Percentiles rank a stretch among this genome's conserved stretches.
phyloP scores from a whole-genome alignment of 2,113 vertebrate genomes.

The Turnix velox region DNA sequence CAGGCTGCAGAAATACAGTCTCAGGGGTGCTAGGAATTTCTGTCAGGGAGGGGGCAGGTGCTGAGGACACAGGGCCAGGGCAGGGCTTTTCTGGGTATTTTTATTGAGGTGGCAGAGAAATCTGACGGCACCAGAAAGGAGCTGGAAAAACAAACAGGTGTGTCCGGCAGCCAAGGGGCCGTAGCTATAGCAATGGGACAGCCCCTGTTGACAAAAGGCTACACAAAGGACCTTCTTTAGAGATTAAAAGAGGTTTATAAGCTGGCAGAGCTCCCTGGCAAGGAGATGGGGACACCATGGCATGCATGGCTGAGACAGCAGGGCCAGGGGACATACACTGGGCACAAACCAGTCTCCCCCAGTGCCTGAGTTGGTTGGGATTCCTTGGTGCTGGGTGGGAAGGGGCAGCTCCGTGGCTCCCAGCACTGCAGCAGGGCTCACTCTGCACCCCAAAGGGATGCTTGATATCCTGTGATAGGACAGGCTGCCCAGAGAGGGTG shows the following conservation, averaged over 20 bases:
- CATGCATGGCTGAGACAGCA: too few relatives aligned
- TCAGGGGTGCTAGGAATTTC: background rate
- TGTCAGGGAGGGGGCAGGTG: background rate
- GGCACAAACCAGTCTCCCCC: background rate
- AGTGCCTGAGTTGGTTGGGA: accelerated
- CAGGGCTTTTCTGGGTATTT: background rate
- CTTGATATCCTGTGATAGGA: too few relatives aligned
- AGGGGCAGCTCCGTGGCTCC: background rate
- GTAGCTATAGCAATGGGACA: slow-evolving; percentile 60
- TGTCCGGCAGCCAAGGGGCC: slow-evolving; percentile 5
- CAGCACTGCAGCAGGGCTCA: background rate
- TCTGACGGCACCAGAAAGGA: slow-evolving; percentile 1
- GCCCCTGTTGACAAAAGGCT: slow-evolving; percentile 55
- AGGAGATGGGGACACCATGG: background rate
- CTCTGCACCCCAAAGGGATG: background rate
- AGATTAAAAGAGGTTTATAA: background rate
- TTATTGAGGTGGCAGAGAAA: slow-evolving; percentile 18
- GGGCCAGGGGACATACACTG: accelerated
- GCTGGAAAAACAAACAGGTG: slow-evolving; percentile 68
- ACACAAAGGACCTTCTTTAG: slow-evolving; percentile 32
- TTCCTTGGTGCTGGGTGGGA: accelerated
- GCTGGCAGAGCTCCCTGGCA: slow-evolving; percentile 1
- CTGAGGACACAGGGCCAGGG: background rate
- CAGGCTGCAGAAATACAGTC: background rate
- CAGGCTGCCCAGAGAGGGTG: too few relatives aligned